Evolutionary conservation across 1,140 invertebrate genomes (phyloP).

Genomic region (Ostrea denselamellosa): DNA sequence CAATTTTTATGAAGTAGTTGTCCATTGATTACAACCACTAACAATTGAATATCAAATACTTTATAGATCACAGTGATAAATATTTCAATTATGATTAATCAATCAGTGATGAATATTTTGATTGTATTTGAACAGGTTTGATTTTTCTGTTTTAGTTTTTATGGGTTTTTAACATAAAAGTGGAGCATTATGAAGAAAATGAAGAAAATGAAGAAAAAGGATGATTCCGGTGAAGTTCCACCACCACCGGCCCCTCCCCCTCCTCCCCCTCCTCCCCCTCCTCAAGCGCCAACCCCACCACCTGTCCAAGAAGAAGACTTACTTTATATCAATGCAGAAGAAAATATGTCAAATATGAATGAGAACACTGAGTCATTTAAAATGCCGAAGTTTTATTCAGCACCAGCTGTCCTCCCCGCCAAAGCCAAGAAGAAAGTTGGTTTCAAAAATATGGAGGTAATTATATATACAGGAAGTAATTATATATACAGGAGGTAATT

Average conservation of each 20-base stretch:
- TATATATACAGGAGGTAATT: background rate
- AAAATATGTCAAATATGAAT: too few relatives aligned
- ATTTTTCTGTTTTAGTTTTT: background rate
- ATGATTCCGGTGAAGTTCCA: background rate
- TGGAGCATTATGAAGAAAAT: background rate
- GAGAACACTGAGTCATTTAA: too few relatives aligned
- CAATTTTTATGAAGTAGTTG: background rate
- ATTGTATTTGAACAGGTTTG: too few relatives aligned
- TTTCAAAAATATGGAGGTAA: conserved; percentile 12
- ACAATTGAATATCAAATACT: too few relatives aligned
- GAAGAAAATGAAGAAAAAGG: conserved; percentile 8
- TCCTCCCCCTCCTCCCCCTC: background rate
- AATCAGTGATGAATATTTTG: too few relatives aligned
- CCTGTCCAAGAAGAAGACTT: background rate
- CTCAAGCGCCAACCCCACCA: background rate
- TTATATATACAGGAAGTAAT: background rate
- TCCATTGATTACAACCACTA: background rate
- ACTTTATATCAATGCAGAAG: background rate
- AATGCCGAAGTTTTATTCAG: background rate
- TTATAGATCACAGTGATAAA: too few relatives aligned
- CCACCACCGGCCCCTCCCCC: background rate
- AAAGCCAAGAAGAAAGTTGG: conserved; percentile 20
- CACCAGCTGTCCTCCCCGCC: background rate
- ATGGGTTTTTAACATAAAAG: background rate
- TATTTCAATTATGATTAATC: too few relatives aligned